A percentile compares a stretch with the other conserved stretches of the same genome.
phyloP scores from a whole-genome alignment of 1,140 invertebrate genomes.

The Ganaspis sp. region DNA sequence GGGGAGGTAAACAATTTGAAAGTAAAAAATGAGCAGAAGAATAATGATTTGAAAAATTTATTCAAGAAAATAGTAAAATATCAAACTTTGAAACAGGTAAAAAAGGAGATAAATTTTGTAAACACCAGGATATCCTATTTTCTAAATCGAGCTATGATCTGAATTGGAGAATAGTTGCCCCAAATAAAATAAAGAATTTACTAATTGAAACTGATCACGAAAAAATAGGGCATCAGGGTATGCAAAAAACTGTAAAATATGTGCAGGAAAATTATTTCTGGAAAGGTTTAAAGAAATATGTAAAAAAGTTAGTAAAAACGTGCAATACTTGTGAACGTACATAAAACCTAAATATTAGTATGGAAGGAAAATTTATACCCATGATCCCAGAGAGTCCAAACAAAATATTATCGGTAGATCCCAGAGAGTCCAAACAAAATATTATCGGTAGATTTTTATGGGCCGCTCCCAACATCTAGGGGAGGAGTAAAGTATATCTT shows the following conservation, averaged over 20 bases:
- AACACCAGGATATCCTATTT: constrained; percentile 18
- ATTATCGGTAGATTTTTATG: neutral
- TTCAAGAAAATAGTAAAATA: constrained; percentile 17
- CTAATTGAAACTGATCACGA: neutral
- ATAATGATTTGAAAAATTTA: neutral
- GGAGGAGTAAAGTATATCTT: too few species aligned
- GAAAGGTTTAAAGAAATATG: neutral
- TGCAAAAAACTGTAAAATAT: neutral
- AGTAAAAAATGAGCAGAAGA: neutral
- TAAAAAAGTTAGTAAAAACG: neutral
- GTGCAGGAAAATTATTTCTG: neutral
- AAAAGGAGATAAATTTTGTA: constrained; percentile 7
- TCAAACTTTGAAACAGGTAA: neutral
- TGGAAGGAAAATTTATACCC: neutral
- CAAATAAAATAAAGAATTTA: neutral
- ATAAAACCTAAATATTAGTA: neutral
- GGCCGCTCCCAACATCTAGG: too few species aligned
- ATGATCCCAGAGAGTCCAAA: neutral
- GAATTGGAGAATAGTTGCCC: neutral
- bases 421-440: neutral
- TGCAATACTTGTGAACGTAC: neutral
- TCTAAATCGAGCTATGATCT: neutral
- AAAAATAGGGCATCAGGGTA: neutral
- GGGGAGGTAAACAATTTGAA: constrained; percentile 1
- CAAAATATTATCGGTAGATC: neutral